Evolutionary conservation across 1,140 invertebrate species (phyloP), one percentile per base, ranked within the genome.

Genomic region (Helicoverpa zea): DNA sequence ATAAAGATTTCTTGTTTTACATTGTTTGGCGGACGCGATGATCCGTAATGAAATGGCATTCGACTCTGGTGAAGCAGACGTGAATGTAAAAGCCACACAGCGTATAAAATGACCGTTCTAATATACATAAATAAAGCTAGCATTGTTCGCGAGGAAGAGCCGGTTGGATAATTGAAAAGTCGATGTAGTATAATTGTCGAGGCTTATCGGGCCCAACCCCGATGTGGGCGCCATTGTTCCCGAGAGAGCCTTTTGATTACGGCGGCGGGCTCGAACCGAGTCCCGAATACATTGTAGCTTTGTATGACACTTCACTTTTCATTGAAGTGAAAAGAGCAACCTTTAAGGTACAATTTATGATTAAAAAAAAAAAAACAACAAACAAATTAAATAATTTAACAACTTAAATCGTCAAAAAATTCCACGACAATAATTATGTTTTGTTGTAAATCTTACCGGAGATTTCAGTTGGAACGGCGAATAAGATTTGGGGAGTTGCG

Each of bases 181-280:
- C 92, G 92, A 94, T 94, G 92, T 94, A 91, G 91, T 93, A 94
- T 94, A 94, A 94, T 94, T 94, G 92, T 92, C 89, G 91, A 86
- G 92, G 93, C 92, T 94, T 94, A 94, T 94, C 93, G 92, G 89
- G 73, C 88, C 84, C 87, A 87, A 81, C 84, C 89, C 88, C 90
- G 89, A 94, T 94, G 93, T 92, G 93, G 93, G 93, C 87, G 90
- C 92, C 86, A 94, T 94, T 94, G 93, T 94, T 93, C 91, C 90
- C 91, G 59, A 78, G 92, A 92, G 91, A 91, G 91, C 89, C 92
- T 94, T 94, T 94, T 94, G 91, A 94, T 94, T 94, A 94, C 89
- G 88, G 87, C 84, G 87, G 84, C 86, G 86, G 86, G 85, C 85
- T 89, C 87, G 89, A 87, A 87, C 81, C 85, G 87, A 86, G 83